A percentile compares a stretch with the other conserved stretches of the same genome.
These are phyloP conservation scores for Prionailurus bengalensis DNA, from an alignment of 2,113 vertebrate genomes.

Conservation along the genomic window DNA sequence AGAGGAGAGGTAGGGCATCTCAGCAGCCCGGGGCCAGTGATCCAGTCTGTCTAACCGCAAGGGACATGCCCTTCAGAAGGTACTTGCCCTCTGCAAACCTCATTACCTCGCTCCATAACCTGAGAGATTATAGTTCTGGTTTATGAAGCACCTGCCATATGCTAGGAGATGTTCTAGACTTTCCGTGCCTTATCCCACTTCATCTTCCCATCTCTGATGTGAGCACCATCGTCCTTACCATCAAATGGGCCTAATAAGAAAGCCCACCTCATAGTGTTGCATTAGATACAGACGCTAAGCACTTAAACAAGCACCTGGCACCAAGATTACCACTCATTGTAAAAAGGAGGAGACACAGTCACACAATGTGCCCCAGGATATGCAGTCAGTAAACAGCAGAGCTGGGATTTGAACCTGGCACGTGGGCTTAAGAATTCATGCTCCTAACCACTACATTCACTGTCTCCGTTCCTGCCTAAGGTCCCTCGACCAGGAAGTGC, in stretches of 20 bases:
- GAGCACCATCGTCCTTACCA: neutral
- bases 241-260: neutral
- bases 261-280: neutral
- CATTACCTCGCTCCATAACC: neutral
- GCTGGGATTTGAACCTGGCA: neutral
- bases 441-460: neutral
- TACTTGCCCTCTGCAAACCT: neutral
- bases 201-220: neutral
- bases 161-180: neutral
- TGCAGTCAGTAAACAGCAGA: neutral
- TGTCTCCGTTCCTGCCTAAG: neutral
- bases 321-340: neutral
- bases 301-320: neutral
- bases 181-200: neutral
- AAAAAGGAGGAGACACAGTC: neutral
- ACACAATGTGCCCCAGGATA: neutral
- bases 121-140: neutral
- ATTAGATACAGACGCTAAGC: neutral
- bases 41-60: neutral
- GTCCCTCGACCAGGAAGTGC: neutral
- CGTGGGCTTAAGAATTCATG: neutral
- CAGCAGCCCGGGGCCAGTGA: neutral
- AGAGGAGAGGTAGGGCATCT: neutral
- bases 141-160: neutral
- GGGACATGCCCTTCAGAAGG: neutral